Evolutionary conservation across 2,113 vertebrate species (phyloP).

Genomic region (Amazona guildingii): DNA sequence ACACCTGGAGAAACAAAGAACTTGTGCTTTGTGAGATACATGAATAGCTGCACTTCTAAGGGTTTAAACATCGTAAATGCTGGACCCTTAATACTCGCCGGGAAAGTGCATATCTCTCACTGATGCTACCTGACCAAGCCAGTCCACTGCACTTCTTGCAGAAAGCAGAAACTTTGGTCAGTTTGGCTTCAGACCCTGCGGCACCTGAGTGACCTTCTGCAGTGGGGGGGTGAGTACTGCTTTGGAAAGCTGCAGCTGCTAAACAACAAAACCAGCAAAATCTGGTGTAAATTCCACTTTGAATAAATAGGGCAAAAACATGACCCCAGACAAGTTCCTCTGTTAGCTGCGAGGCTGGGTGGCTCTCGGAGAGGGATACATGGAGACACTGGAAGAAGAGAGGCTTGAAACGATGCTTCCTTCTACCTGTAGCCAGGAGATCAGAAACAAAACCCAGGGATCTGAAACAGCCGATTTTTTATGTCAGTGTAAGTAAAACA

Average conservation of each 20-base stretch:
- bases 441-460: neutral
- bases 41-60: neutral
- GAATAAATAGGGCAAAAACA: neutral
- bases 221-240: neutral
- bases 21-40: neutral
- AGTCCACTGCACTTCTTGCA: neutral
- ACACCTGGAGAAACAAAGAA: fast-evolving
- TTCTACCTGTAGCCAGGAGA: neutral
- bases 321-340: neutral
- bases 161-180: neutral
- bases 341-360: neutral
- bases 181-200: neutral
- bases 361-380: neutral
- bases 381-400: neutral
- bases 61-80: neutral
- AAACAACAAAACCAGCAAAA: neutral
- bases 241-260: neutral
- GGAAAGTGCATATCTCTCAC: neutral
- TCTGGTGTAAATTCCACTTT: neutral
- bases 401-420: neutral
- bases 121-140: neutral
- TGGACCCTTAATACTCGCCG: neutral
- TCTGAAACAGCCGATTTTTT: neutral
- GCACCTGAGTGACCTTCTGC: neutral
- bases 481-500: neutral